Evolutionary conservation across 2,113 vertebrate species (phyloP).

Genomic region (Bostrychus sinensis): DNA sequence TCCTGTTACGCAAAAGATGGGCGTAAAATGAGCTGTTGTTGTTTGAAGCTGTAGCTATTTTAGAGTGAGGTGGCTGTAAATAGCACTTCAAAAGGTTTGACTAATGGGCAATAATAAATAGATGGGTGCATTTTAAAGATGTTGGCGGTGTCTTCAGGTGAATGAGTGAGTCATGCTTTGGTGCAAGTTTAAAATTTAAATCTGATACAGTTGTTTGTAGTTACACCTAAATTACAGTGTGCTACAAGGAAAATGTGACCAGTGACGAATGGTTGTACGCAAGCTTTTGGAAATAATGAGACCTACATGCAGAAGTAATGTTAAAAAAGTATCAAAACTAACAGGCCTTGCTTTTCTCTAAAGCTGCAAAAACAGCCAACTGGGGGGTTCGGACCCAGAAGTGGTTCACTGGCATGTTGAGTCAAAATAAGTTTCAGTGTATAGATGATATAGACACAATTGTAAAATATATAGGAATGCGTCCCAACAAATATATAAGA

Average conservation of each 20-base stretch:
- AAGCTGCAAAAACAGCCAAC: too few relatives aligned
- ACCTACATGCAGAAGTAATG: too few relatives aligned
- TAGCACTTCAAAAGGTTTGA: too few relatives aligned
- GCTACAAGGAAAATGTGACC: background rate
- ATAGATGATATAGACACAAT: too few relatives aligned
- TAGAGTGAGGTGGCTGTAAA: background rate
- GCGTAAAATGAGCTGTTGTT: slow-evolving; percentile 4
- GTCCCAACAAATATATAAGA: too few relatives aligned
- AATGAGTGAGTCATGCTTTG: background rate
- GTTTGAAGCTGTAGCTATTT: background rate
- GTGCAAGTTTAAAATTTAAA: background rate
- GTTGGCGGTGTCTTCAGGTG: background rate
- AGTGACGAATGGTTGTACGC: background rate
- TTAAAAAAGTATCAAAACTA: too few relatives aligned
- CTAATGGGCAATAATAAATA: background rate
- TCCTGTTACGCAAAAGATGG: slow-evolving; percentile 10
- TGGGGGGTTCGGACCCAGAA: too few relatives aligned
- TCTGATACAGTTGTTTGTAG: background rate
- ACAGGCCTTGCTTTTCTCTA: too few relatives aligned
- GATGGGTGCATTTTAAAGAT: background rate
- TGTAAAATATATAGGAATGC: too few relatives aligned
- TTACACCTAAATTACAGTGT: background rate
- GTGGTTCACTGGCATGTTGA: too few relatives aligned
- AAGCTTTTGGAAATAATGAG: background rate
- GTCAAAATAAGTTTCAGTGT: too few relatives aligned